Base-by-base conservation (phyloP, 2,888 invertebrate genomes). In the Rhamphomyia laevipes region DNA sequence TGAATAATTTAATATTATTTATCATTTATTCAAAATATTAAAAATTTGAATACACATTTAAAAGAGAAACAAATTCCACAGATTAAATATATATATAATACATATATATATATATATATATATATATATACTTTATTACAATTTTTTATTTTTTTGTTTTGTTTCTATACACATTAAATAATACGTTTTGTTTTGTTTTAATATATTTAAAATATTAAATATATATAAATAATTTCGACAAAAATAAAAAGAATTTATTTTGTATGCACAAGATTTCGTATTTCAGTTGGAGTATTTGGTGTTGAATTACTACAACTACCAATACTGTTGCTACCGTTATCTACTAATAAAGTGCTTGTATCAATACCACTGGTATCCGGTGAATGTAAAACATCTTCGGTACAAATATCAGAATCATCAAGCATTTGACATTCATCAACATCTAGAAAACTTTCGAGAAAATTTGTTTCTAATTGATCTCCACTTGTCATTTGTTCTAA, bases 401-500 rank as follows among this genome's bases (percentile, higher is more conserved):
- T 59, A 52, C 63, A 61, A 30, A 64, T 61, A 41, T 55, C 54
- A 11, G 55, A 42, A 51, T 65, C 64, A 49, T 64, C 64, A 21
- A 70, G 56, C 48, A 70, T 64, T 56, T 68, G 67, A 9, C 23
- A 27, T 57, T 68, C 68, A 55, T 62, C 63, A 38, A 63, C 67
- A 53, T 67, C 65, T 33, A 70, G 61, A 53, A 69, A 65, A 59
- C 67, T 67, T 47, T 62, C 65, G 44, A 70, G 59, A 49, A 69
- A 67, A 54, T 63, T 61, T 48, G 61, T 59, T n/a, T 42, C 42
- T 15, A 42, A 12, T 15, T 42, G 46, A 58, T 68, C 67, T 5
- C 64, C 60, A 46, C 65, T 63, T 46, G 80, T 80, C 67, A 80
- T 72, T 67, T 82, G 81, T 64, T 83, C 82, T 59, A 83, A 67